Evolutionary conservation across 2,888 invertebrate species (phyloP), one percentile per base, ranked within the genome.

Genomic region (Unio pictorum): DNA sequence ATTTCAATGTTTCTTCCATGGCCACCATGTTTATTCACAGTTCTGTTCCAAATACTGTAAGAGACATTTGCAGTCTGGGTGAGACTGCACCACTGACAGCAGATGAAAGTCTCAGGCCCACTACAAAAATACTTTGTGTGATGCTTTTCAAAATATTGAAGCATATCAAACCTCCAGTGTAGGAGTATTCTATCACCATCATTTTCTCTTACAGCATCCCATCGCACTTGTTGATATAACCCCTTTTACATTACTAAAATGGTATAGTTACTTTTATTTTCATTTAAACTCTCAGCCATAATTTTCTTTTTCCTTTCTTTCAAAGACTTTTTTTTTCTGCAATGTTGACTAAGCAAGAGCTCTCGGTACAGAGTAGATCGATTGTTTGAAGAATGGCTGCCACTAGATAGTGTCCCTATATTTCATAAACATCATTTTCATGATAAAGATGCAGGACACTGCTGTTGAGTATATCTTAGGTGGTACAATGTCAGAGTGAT

Each of bases 191-290:
- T n/a, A 5, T 66, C 60, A 1, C 74, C 75, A 72, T 79, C 71
- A 68, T 73, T 75, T 64, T 78, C 77, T 61, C 75, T 54, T 11
- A 78, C 67, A 1, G 79, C 77, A 67, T 76, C 75, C 54, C 64
- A 66, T 26, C 74, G 17, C 2, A 69, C 68, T 55, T 56, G 66
- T 23, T 76, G 68, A 17, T 69, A 64, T 15, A 76, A 58, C 0
- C 75, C 66, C n/a, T 58, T 54, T 76, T 75, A 73, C 56, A 76
- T 71, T 11, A 71, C 15, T 45, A 55, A 56, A 15, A 65, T 26
- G 3, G 55, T 54, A 20, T 68, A 59, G 28, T 61, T 56, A n/a
- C 62, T 62, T 68, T 65, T 65, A 23, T 26, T 23, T 28, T 72
- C 68, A 6, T 26, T 28, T 26, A 68, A 55, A n/a, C 3, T 55